Base-by-base conservation (phyloP, 2,888 invertebrate genomes). In the Cantharis lateralis region DNA sequence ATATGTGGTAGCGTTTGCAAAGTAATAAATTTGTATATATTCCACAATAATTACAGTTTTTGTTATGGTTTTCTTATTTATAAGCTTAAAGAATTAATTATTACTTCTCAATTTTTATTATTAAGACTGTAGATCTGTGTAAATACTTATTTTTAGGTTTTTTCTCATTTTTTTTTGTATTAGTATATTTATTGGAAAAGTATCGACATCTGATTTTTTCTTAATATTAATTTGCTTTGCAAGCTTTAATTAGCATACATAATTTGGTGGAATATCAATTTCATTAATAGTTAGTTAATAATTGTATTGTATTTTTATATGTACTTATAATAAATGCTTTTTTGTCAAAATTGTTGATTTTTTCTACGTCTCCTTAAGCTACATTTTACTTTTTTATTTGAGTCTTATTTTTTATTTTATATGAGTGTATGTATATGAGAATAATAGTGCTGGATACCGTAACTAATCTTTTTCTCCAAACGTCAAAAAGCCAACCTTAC, bases 1-100 rank as follows among this genome's bases (percentile, higher is more conserved):
- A 92, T 82, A 94, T 95, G 93, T 96, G 96, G 96, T 96, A 87
- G 84, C 76, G 76, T 75, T 70, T 62, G 15, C 7, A 18, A 15
- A 28, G 15, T 66, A 68, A 24, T 62, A 61, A 74, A 72, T 64
- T 63, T 63, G 74, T 77, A 74, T 77, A 77, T 68, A 75, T 71
- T 74, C 15, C 28, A 18, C 62, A 20, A 28, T 70, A 20, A 66
- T 68, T 48, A 66, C 62, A 74, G 74, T 61, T 68, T 62, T 68
- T 70, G 64, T 66, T 66, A 24, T 66, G 64, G 24, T 66, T 66
- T 66, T 24, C n/a, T n/a, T 66, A 66, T 15, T 66, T 66, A 66
- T 66, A 20, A 13, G 64, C 24, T 66, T 66, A 66, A 32, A 11
- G 13, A 32, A 20, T n/a, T 20, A 13, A 2, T 24, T 66, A 66